Evolutionary conservation across 1,140 invertebrate species (phyloP), one percentile per base, ranked within the genome.

Genomic region (Triops cancriformis): DNA sequence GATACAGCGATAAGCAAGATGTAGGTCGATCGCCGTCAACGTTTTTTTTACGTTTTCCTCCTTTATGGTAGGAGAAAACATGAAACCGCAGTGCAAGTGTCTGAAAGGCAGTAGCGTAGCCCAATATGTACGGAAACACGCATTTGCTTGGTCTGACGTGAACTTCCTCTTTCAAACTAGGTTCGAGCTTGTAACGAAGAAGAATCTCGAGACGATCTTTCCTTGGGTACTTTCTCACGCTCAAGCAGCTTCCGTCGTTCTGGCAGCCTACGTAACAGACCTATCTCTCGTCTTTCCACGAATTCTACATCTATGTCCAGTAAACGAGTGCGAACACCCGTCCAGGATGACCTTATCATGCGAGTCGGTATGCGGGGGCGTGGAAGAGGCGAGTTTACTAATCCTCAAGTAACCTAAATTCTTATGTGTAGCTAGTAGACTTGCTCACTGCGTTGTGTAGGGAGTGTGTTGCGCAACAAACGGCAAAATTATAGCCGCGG

Each of bases 351-450:
- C 76, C 81, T 86, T 31, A 80, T 86, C 28, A 73, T 85, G 18
- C 83, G 83, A 79, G 83, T 88, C 42, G 88, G 88, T 14, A 80
- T 79, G 9, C 84, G 86, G 80, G 88, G 88, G 76, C 81, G 88
- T 43, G 86, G 85, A 72, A 84, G 85, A 79, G 88, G 88, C 37
- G 87, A 89, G 80, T 89, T 89, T 81, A 86, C 85, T 18, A 89
- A 89, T 82, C 88, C 88, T 26, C 88, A 89, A 82, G 82, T 82
- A 76, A 43, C 12, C 64, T 31, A 7, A 41, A 12, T 26, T 37
- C 1, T 43, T 31, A 18, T 3, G 12, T n/a, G 23, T 12, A 26
- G 26, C n/a, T 72, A n/a, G 73, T 77, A 10, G 14, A 11, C 14
- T 73, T 41, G 72, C 12, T 77, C 80, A 79, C 18, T 37, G 28